phyloP scores from a whole-genome alignment of 2,888 invertebrate genomes.

The Branchipolynoe longqiensis region DNA sequence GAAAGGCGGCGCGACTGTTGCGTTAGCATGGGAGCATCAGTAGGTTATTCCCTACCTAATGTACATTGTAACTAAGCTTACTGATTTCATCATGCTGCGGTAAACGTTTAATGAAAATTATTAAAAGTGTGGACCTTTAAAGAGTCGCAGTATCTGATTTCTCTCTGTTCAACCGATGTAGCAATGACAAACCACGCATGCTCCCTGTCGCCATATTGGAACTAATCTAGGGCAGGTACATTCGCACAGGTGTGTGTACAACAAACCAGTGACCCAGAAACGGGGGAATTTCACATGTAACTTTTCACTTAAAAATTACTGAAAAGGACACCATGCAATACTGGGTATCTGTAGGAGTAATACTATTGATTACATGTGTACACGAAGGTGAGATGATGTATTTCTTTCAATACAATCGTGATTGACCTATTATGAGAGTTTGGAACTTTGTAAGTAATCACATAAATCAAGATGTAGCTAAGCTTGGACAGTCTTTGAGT shows the following conservation, averaged over 20 bases:
- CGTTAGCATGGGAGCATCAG: not conserved
- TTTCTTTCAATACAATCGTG: not conserved
- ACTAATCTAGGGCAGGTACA: constrained; percentile 19
- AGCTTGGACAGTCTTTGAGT: not conserved
- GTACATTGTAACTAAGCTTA: not conserved
- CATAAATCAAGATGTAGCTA: not conserved
- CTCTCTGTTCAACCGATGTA: no score
- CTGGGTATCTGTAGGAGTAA: constrained; percentile 12
- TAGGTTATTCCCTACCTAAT: not conserved
- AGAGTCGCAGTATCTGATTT: not conserved
- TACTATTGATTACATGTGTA: not conserved
- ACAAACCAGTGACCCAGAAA: constrained; percentile 4
- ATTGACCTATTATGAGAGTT: not conserved
- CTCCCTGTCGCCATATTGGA: constrained; percentile 21
- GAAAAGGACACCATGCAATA: constrained; percentile 8
- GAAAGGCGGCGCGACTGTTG: not conserved
- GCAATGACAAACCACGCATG: not conserved
- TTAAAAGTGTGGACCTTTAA: not conserved
- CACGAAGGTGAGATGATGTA: constrained; percentile 13
- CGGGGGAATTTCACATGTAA: constrained; percentile 31
- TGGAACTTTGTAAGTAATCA: not conserved
- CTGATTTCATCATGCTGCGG: not conserved
- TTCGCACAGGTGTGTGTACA: constrained; percentile 34
- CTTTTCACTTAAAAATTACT: not conserved
- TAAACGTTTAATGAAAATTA: not conserved